Conservation (phyloP, 2,888 invertebrate species). For the Hirtodrosophila cameraria region DNA sequence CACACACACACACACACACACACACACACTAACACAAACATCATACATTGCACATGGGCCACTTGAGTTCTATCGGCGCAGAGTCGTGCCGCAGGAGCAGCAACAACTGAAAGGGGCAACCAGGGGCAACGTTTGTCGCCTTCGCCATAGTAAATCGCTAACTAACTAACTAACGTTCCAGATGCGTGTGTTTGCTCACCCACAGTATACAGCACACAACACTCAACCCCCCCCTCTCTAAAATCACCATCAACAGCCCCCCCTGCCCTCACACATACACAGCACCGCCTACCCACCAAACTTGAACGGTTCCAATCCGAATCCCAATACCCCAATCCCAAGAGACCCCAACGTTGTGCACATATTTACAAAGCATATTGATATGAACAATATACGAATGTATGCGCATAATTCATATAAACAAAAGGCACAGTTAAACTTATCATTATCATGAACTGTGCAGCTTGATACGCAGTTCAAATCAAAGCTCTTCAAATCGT, state of each 20-base stretch:
- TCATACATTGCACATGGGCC: slow-evolving; percentile 34
- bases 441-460: slow-evolving; percentile 2
- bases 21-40: too few species aligned
- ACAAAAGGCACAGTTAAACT: slow-evolving; percentile 2
- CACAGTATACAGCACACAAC: neutral
- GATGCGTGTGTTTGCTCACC: slow-evolving; percentile 25
- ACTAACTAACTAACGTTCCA: slow-evolving; percentile 45
- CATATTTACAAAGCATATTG: slow-evolving; percentile 14
- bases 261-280: neutral
- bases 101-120: neutral
- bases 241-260: neutral
- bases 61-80: slow-evolving; percentile 41
- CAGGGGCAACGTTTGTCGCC: slow-evolving; percentile 39
- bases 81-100: slow-evolving; percentile 10
- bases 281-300: slow-evolving; percentile 2
- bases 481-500: neutral
- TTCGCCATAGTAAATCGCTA: slow-evolving; percentile 39
- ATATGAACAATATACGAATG: neutral
- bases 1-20: slow-evolving; percentile 31
- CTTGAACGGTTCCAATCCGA: neutral
- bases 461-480: neutral
- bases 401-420: slow-evolving; percentile 8
- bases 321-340: neutral
- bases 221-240: neutral
- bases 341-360: slow-evolving; percentile 9